Percentiles rank a stretch among this genome's conserved stretches.
Conservation (phyloP, 2,797 vertebrate genomes). For the Coregonus suidteri region DNA sequence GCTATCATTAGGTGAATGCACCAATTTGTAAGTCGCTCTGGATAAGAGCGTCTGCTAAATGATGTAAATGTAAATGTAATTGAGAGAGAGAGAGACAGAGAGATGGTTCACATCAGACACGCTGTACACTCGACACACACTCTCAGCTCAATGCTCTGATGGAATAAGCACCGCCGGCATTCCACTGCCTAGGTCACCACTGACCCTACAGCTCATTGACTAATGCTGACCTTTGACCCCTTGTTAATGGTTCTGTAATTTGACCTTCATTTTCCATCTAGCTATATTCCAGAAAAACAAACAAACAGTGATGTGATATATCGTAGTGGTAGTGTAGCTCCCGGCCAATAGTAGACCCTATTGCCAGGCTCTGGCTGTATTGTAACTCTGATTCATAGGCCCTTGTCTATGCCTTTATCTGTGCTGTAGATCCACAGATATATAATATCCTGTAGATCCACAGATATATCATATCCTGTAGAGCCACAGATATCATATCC, state of each 20-base stretch:
- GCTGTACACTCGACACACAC: not conserved
- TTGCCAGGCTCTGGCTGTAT: not conserved
- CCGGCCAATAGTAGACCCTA: not conserved
- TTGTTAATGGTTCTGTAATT: no score
- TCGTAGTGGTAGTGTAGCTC: not conserved
- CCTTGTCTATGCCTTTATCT: not conserved
- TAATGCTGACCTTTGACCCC: not conserved
- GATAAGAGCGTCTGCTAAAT: no score
- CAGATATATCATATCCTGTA: not conserved
- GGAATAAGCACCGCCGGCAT: not conserved
- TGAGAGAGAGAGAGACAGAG: not conserved
- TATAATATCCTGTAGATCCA: no score
- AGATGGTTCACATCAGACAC: not conserved
- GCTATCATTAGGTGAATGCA: no score
- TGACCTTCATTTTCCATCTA: not conserved
- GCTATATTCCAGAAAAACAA: not conserved
- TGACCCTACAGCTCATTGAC: not conserved
- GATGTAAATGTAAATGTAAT: no score
- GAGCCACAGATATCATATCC: not conserved
- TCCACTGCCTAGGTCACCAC: not conserved
- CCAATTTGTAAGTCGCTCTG: no score
- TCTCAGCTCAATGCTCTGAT: not conserved
- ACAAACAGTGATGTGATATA: not conserved
- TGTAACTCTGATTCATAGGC: not conserved
- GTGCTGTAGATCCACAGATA: not conserved